Evolutionary conservation across 2,113 vertebrate genomes (phyloP), one percentile per base, ranked within the genome.

Genomic region (Spea bombifrons): DNA sequence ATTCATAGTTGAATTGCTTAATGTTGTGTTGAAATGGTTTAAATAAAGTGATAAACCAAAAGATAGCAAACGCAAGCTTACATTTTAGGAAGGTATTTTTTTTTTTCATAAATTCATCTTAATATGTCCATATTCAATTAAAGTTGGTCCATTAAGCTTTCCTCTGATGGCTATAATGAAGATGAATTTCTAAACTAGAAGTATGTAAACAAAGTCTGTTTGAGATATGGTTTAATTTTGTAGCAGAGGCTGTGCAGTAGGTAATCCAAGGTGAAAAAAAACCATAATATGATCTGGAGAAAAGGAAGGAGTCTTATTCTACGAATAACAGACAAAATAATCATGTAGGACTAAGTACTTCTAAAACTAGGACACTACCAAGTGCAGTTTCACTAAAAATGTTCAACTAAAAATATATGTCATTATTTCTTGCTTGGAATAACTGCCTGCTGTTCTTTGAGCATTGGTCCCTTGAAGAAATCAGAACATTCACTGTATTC

Each of bases 111-210:
- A 12, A 7, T 44, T 16, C 44, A 48, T 77, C 15, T 59, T 77
- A 70, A 59, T 70, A 16, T 65, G n/a, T 61, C 53, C 49, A 75
- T 50, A 75, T 65, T 30, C 13, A 45, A 50, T 30, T 53, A 66
- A 75, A 75, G 17, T 12, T 8, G 52, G 66, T 30, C 49, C 44
- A 53, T 66, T 67, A 70, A 70, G 17, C 1, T 43, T 46, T 43
- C 66, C 43, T 50, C 10, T 72, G 5, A 67, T 45, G 30, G 74
- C 64, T 67, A 16, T 75, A 75, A 75, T 75, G 74, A 66, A 75
- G 64, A 75, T 66, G 5, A 50, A 75, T 75, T 9, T 53, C 16
- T n/a, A 15, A 66, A 47, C 4, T 13, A n/a, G 48, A 55, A 46
- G 49, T n/a, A 46, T 53, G 17, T 44, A 75, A 55, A 75, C 49